These are phyloP conservation scores for Drosophila lutescens DNA, from an alignment of 2,888 invertebrate species.

Conservation along the genomic window DNA sequence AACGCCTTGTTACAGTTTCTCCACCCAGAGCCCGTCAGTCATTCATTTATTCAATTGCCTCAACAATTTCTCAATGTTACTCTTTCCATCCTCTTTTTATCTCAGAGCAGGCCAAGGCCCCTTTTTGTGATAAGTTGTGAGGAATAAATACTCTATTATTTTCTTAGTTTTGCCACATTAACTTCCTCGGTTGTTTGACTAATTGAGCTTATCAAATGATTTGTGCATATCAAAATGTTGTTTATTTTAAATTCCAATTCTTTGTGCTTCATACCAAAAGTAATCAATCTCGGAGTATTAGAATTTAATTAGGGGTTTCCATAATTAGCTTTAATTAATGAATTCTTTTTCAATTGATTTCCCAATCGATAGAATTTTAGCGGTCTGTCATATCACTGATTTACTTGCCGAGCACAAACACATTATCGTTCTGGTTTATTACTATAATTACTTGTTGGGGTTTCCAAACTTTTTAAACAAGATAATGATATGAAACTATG, in stretches of 20 bases:
- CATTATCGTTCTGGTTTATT: slow-evolving; percentile 6
- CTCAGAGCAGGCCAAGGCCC: slow-evolving; percentile 35
- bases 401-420: neutral
- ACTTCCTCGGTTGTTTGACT: slow-evolving; percentile 16
- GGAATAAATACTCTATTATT: slow-evolving; percentile 2
- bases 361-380: neutral
- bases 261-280: neutral
- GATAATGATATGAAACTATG: neutral
- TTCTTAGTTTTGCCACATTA: slow-evolving; percentile 15
- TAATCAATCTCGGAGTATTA: neutral
- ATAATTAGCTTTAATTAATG: neutral
- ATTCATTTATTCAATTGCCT: slow-evolving; percentile 13
- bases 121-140: slow-evolving; percentile 11
- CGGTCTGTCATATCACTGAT: neutral
- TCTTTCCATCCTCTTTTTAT: slow-evolving; percentile 21
- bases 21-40: neutral
- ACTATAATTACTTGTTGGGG: slow-evolving; percentile 2
- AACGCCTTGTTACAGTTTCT: slow-evolving; percentile 7
- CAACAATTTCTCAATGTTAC: slow-evolving; percentile 17
- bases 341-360: neutral
- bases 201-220: slow-evolving; percentile 4
- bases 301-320: neutral
- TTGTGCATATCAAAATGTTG: neutral
- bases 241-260: neutral
- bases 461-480: neutral